phyloP scores from a whole-genome alignment of 1,140 invertebrate genomes.

The Lithobius niger region DNA sequence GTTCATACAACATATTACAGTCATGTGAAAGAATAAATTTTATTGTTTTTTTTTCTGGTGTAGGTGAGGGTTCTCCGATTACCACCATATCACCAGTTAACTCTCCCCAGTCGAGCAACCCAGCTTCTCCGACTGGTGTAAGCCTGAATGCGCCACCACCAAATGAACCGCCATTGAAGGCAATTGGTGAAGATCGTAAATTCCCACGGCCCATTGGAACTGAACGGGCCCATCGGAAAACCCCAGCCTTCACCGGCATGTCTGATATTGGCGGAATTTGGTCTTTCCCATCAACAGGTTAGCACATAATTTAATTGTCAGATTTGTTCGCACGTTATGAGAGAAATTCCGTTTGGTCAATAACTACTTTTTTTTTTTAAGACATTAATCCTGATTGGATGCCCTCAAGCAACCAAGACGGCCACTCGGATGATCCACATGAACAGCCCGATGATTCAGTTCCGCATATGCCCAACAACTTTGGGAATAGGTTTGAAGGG shows the following conservation, averaged over 20 bases:
- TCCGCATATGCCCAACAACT: neutral
- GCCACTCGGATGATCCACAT: neutral
- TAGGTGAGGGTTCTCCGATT: slow-evolving; percentile 17
- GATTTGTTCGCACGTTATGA: neutral
- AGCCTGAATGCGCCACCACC: neutral
- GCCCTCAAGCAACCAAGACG: neutral
- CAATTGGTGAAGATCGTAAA: slow-evolving; percentile 18
- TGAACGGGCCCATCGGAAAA: slow-evolving; percentile 23
- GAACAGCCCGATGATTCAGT: neutral
- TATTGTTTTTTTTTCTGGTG: neutral
- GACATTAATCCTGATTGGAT: neutral
- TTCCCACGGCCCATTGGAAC: slow-evolving; percentile 25
- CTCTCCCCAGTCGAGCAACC: slow-evolving; percentile 19
- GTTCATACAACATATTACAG: too few relatives aligned
- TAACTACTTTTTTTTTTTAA: neutral
- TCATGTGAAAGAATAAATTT: too few relatives aligned
- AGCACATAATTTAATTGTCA: neutral
- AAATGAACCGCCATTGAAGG: slow-evolving; percentile 1
- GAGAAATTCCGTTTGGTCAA: neutral
- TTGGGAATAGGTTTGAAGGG: neutral
- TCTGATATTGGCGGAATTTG: slow-evolving; percentile 1
- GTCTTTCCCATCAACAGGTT: slow-evolving; percentile 1
- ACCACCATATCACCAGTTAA: slow-evolving; percentile 14
- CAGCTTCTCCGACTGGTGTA: slow-evolving; percentile 19
- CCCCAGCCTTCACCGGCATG: slow-evolving; percentile 4